These are phyloP conservation scores for Tringa solitaria DNA, from an alignment of 2,113 vertebrate genomes.

Conservation along the genomic window DNA sequence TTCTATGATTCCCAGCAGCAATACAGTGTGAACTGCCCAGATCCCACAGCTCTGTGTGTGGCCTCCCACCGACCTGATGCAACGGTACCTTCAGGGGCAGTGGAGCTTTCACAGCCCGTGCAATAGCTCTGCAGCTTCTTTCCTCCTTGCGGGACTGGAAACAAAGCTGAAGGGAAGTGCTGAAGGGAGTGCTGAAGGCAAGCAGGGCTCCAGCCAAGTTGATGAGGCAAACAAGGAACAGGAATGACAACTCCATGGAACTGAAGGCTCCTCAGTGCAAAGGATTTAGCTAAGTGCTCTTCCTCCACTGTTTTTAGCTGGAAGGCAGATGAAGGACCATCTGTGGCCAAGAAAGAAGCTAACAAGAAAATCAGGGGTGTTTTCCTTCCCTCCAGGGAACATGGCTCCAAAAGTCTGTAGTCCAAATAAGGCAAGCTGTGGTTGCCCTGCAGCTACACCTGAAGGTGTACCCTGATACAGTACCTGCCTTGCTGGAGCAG, in stretches of 20 bases:
- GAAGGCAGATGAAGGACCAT: neutral
- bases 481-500: neutral
- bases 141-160: neutral
- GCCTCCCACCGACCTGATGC: neutral
- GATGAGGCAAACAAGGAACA: neutral
- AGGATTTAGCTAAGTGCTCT: neutral
- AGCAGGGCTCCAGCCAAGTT: neutral
- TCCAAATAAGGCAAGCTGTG: neutral
- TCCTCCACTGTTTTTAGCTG: neutral
- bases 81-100: neutral
- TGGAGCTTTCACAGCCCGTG: neutral
- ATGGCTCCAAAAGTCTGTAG: neutral
- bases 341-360: neutral
- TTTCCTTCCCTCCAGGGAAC: neutral
- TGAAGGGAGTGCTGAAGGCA: rapidly evolving
- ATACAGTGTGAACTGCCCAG: neutral
- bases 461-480: neutral
- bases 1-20: too few species aligned
- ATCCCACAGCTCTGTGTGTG: rapidly evolving
- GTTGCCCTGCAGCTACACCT: neutral
- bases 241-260: neutral
- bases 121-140: neutral
- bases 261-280: neutral
- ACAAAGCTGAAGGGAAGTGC: too few species aligned
- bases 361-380: neutral